These are phyloP conservation scores for Drosophila anomelani DNA, from an alignment of 2,888 invertebrate genomes.

Conservation along the genomic window DNA sequence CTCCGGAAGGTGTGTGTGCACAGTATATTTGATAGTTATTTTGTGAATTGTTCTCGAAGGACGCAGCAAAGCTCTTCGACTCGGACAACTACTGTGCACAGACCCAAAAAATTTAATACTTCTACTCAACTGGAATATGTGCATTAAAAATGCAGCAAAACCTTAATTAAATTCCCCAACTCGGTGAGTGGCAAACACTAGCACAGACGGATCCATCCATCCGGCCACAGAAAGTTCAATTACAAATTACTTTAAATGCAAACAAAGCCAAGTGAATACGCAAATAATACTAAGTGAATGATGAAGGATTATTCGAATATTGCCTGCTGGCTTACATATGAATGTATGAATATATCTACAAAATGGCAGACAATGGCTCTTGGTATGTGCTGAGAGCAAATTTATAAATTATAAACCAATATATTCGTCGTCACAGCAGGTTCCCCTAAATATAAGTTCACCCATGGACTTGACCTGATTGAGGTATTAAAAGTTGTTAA, in stretches of 20 bases:
- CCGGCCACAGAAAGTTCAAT: slow-evolving; percentile 26
- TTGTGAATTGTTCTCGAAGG: slow-evolving; percentile 14
- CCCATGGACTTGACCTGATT: not conserved
- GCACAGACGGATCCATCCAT: slow-evolving; percentile 14
- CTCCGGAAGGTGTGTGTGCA: slow-evolving; percentile 5
- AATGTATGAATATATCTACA: not conserved
- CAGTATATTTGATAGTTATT: slow-evolving; percentile 11
- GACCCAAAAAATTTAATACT: slow-evolving; percentile 12
- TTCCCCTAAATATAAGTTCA: not conserved
- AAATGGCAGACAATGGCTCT: not conserved
- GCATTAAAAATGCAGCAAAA: slow-evolving; percentile 37
- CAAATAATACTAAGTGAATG: slow-evolving; percentile 12
- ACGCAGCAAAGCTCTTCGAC: not conserved
- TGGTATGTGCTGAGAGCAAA: not conserved
- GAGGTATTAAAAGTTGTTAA: not conserved
- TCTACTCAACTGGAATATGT: slow-evolving; percentile 12
- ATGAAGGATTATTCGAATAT: slow-evolving; percentile 8
- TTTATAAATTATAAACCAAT: not conserved
- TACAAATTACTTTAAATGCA: slow-evolving; percentile 17
- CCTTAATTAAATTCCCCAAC: slow-evolving; percentile 38
- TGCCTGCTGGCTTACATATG: not conserved
- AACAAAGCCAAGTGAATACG: slow-evolving; percentile 11
- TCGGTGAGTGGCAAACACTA: slow-evolving; percentile 11
- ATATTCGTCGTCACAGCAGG: not conserved
- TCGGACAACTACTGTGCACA: slow-evolving; percentile 12